A percentile compares a stretch with the other conserved stretches of the same genome.
Conservation (phyloP, 2,113 vertebrate genomes). For the Hippocampus barbouri region DNA sequence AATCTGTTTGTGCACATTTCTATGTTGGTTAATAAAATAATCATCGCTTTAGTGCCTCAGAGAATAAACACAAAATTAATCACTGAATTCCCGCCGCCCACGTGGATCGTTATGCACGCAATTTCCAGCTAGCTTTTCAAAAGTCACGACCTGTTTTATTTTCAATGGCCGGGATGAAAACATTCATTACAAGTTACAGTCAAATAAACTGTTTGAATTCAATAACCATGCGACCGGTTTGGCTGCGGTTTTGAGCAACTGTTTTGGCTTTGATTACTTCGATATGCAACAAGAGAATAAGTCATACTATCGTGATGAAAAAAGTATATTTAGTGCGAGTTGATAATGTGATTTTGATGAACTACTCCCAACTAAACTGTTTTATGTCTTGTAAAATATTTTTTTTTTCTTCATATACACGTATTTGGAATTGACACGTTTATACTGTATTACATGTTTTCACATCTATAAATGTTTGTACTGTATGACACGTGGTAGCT, state of each 20-base stretch:
- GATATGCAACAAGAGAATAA: neutral
- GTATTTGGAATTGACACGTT: no score
- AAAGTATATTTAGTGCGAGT: neutral
- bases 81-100: neutral
- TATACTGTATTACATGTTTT: no score
- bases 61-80: conserved; percentile 25
- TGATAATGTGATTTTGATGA: no score
- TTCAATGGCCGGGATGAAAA: neutral
- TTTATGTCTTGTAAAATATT: no score
- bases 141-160: conserved; percentile 7
- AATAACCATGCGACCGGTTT: neutral
- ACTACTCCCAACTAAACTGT: no score
- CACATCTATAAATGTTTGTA: no score
- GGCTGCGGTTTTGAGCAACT: neutral
- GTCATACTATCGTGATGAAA: neutral
- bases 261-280: neutral
- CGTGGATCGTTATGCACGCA: neutral
- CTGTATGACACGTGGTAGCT: no score
- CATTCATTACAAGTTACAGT: conserved; percentile 7
- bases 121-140: conserved; percentile 10
- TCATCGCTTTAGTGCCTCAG: conserved; percentile 5
- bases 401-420: no score
- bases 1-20: conserved; percentile 31
- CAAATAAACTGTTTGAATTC: neutral
- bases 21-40: conserved; percentile 27